phyloP scores from a whole-genome alignment of 2,113 vertebrate genomes.

The Tretioscincus oriximinensis region DNA sequence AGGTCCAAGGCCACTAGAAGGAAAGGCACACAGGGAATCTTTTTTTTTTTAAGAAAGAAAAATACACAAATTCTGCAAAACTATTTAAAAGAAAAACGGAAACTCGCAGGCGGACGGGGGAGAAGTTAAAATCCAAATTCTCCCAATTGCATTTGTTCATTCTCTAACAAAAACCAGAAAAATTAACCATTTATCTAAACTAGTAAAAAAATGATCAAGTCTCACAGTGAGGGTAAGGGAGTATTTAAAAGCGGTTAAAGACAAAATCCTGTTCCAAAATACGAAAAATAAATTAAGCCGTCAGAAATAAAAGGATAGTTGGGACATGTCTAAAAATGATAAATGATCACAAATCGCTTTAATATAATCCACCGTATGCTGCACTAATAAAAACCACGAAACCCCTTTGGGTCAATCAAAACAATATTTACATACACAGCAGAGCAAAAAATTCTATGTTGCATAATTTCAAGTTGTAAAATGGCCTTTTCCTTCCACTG shows the following conservation, averaged over 20 bases:
- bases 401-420: constrained; percentile 68
- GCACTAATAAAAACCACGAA: constrained; percentile 55
- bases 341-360: constrained; percentile 71
- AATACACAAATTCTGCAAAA: constrained; percentile 50
- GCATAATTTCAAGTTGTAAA: constrained; percentile 68
- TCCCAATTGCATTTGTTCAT: constrained; percentile 68
- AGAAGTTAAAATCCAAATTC: constrained; percentile 54
- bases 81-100: constrained; percentile 62
- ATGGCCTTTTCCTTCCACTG: constrained; percentile 19
- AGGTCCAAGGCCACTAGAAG: constrained; percentile 79
- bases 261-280: constrained; percentile 75
- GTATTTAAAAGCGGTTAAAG: constrained; percentile 66
- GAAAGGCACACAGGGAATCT: constrained; percentile 79
- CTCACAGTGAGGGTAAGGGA: constrained; percentile 56
- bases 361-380: constrained; percentile 70
- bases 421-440: constrained; percentile 73
- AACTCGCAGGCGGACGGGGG: constrained; percentile 19
- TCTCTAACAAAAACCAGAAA: constrained; percentile 74
- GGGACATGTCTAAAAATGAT: constrained; percentile 70
- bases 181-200: constrained; percentile 71
- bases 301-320: constrained; percentile 74
- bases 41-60: constrained; percentile 66
- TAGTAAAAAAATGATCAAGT: constrained; percentile 68
- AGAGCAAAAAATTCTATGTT: constrained; percentile 67
- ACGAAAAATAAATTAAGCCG: constrained; percentile 80